phyloP scores from a whole-genome alignment of 2,113 vertebrate species.

The Xiphophorus maculatus region DNA sequence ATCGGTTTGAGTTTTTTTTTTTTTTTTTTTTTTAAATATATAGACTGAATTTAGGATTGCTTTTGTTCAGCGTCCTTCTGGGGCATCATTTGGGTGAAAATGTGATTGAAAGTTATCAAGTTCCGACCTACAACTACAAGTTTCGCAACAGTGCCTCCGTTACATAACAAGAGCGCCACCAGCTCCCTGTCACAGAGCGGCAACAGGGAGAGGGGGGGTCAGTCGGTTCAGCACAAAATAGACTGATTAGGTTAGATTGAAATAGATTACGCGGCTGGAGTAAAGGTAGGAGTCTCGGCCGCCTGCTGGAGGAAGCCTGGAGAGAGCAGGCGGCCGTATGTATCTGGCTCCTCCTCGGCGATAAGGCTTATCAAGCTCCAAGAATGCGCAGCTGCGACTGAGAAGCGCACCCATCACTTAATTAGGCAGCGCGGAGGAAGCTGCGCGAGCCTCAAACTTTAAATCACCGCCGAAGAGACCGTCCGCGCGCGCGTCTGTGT shows the following conservation, averaged over 20 bases:
- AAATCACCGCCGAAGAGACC: not conserved
- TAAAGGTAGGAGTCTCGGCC: conserved; percentile 23
- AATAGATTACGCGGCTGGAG: conserved; percentile 39
- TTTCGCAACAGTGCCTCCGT: conserved; percentile 72
- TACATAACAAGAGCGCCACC: conserved; percentile 64
- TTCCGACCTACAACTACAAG: conserved; percentile 32
- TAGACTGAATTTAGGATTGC: no score
- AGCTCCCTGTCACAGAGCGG: conserved; percentile 25
- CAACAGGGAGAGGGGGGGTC: not conserved
- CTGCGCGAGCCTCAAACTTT: conserved; percentile 6
- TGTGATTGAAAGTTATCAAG: not conserved
- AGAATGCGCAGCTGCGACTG: conserved; percentile 56
- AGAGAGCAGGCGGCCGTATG: not conserved
- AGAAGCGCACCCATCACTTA: conserved; percentile 33
- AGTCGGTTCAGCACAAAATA: conserved; percentile 21
- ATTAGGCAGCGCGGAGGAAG: conserved; percentile 21
- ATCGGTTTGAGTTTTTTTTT: no score
- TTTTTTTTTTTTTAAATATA: no score
- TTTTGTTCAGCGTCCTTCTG: no score
- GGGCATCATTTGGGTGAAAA: not conserved
- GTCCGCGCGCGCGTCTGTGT: not conserved
- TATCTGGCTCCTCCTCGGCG: conserved; percentile 28
- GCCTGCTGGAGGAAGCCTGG: no score
- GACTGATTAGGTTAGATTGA: conserved; percentile 32
- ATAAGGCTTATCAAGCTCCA: conserved; percentile 42